Conservation (phyloP, 2,888 invertebrate species). For the Physocephala rufipes region DNA sequence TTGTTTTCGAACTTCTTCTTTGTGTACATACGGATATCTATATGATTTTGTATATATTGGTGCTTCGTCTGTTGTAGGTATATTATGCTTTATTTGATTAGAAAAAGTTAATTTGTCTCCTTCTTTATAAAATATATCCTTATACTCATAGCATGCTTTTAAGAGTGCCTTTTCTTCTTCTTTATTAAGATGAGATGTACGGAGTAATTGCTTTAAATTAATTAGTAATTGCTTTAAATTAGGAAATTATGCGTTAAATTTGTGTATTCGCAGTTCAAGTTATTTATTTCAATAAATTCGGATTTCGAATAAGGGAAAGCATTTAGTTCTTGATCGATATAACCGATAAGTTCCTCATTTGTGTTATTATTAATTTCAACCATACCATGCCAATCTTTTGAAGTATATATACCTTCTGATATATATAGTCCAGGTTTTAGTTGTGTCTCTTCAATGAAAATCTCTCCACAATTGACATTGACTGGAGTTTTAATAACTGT, state of each 20-base stretch:
- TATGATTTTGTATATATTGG: conserved; percentile 42
- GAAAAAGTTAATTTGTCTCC: conserved; percentile 5
- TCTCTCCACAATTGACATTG: too few relatives aligned
- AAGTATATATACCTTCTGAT: conserved; percentile 3
- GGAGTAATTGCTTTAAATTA: background rate
- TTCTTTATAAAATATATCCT: conserved; percentile 17
- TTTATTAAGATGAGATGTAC: background rate
- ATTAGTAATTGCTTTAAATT: too few relatives aligned
- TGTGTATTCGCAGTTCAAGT: background rate
- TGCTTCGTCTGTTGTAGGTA: conserved; percentile 42
- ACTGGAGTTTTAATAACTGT: too few relatives aligned
- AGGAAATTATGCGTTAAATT: background rate
- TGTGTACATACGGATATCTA: conserved; percentile 48
- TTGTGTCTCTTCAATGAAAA: too few relatives aligned
- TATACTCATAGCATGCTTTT: background rate
- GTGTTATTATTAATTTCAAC: conserved; percentile 3
- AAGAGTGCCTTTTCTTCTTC: background rate
- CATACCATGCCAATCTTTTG: background rate
- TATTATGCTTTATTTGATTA: conserved; percentile 36
- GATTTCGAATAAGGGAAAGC: background rate
- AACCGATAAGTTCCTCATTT: background rate
- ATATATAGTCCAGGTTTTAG: too few relatives aligned
- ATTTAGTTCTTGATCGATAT: conserved; percentile 8
- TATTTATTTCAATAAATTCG: background rate
- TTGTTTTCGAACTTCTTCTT: conserved; percentile 48